phyloP scores from a whole-genome alignment of 2,888 invertebrate species.

The Auanema freiburgensis region DNA sequence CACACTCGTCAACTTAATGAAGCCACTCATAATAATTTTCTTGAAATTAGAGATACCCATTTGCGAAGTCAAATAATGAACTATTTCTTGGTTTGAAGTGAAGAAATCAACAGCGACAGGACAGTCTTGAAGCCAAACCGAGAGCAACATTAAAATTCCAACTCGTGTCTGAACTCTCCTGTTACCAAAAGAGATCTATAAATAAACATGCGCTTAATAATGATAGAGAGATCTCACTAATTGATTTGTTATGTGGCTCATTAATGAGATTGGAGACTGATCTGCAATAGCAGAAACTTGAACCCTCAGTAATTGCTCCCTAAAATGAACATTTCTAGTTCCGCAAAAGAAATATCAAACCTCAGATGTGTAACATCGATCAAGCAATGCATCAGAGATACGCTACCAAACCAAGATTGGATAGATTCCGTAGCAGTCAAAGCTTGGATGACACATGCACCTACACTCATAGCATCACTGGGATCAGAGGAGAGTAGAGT shows the following conservation, averaged over 20 bases:
- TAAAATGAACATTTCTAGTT: too few species aligned
- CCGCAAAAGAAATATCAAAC: constrained; percentile 17
- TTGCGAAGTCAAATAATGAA: constrained; percentile 57
- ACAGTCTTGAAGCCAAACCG: constrained; percentile 85
- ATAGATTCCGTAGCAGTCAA: constrained; percentile 41
- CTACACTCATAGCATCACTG: constrained; percentile 11
- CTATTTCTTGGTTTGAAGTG: constrained; percentile 68
- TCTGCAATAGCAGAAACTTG: constrained; percentile 76
- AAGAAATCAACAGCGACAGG: constrained; percentile 81
- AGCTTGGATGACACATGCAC: constrained; percentile 23
- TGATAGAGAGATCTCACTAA: constrained; percentile 20
- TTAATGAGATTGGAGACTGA: constrained; percentile 84
- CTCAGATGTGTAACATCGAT: constrained; percentile 71
- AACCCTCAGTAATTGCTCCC: constrained; percentile 87
- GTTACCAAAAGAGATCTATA: constrained; percentile 40
- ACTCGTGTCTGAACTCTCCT: constrained; percentile 75
- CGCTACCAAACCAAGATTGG: constrained; percentile 84
- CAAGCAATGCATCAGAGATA: constrained; percentile 85
- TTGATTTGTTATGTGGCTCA: constrained; percentile 78
- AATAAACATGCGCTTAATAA: not conserved
- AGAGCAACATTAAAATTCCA: constrained; percentile 85
- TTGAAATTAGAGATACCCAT: constrained; percentile 47
- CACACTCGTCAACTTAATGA: constrained; percentile 72
- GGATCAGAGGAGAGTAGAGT: constrained; percentile 85
- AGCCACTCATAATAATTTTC: constrained; percentile 38